phyloP scores from a whole-genome alignment of 2,888 invertebrate genomes.

The Myathropa florea region DNA sequence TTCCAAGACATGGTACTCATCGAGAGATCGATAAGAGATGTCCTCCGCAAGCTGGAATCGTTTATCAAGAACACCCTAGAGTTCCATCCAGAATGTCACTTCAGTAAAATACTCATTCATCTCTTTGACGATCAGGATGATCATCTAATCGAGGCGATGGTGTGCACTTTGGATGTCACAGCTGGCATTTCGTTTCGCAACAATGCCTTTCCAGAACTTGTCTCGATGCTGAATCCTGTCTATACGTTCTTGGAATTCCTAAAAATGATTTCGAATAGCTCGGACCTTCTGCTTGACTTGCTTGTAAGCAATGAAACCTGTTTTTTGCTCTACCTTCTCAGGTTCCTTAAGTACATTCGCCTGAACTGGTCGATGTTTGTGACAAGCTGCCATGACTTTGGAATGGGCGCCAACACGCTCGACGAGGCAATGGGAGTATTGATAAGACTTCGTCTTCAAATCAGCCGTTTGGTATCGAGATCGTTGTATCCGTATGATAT shows the following conservation, averaged over 20 bases:
- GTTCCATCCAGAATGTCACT: conserved; percentile 92
- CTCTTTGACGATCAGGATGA: conserved; percentile 95
- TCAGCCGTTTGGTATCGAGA: conserved; percentile 90
- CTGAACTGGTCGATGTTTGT: conserved; percentile 92
- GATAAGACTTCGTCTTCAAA: conserved; percentile 89
- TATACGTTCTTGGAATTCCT: conserved; percentile 93
- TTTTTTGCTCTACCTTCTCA: conserved; percentile 90
- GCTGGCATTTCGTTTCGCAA: conserved; percentile 92
- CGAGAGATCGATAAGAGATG: conserved; percentile 91
- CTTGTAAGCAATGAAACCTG: conserved; percentile 95
- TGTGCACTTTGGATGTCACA: conserved; percentile 93
- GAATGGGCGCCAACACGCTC: conserved; percentile 83
- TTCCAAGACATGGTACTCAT: conserved; percentile 95
- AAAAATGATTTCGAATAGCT: conserved; percentile 90
- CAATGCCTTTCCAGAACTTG: conserved; percentile 89
- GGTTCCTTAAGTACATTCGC: conserved; percentile 91
- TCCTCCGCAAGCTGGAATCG: conserved; percentile 89
- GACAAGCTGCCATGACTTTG: conserved; percentile 86
- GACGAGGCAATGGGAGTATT: conserved; percentile 93
- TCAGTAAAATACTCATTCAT: conserved; percentile 93
- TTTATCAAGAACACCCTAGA: conserved; percentile 91
- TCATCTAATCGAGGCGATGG: conserved; percentile 94
- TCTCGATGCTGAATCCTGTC: conserved; percentile 91
- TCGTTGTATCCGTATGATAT: conserved; percentile 95
- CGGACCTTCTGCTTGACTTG: conserved; percentile 90